Conservation (phyloP, 2,888 invertebrate species). For the Cataglyphis cursor region DNA sequence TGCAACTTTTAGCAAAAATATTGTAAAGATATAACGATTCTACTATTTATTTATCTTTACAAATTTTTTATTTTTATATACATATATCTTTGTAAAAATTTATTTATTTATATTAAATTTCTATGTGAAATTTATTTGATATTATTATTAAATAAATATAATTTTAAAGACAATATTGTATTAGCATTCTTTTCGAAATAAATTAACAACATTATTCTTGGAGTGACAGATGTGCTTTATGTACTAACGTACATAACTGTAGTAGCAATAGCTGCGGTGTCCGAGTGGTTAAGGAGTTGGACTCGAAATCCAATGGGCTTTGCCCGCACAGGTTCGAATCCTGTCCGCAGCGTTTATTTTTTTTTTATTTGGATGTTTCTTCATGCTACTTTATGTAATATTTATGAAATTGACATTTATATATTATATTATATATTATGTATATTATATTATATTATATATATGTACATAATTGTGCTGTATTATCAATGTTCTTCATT, state of each 20-base stretch:
- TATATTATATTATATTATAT: too few species aligned
- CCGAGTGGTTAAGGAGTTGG: slow-evolving; percentile 90
- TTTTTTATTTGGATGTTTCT: slow-evolving; percentile 15
- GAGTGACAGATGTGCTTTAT: neutral
- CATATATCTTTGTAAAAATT: neutral
- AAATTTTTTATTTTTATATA: neutral
- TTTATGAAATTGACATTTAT: neutral
- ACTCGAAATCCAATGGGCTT: slow-evolving; percentile 90
- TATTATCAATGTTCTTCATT: neutral
- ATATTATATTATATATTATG: neutral
- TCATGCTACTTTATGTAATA: neutral
- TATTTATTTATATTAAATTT: neutral
- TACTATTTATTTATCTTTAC: neutral
- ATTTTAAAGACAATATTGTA: neutral
- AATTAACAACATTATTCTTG: neutral
- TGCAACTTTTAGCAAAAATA: neutral
- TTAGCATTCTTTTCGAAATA: neutral
- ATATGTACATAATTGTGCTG: neutral
- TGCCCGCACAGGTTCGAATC: slow-evolving; percentile 91
- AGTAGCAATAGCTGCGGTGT: slow-evolving; percentile 87
- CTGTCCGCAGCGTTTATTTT: slow-evolving; percentile 87
- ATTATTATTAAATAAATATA: slow-evolving; percentile 1
- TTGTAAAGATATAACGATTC: neutral
- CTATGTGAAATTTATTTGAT: neutral
- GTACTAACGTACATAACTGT: neutral